Percentiles rank a stretch among this genome's conserved stretches.
Conservation (phyloP, 2,888 invertebrate species). For the Branchinecta sandiegonensis region DNA sequence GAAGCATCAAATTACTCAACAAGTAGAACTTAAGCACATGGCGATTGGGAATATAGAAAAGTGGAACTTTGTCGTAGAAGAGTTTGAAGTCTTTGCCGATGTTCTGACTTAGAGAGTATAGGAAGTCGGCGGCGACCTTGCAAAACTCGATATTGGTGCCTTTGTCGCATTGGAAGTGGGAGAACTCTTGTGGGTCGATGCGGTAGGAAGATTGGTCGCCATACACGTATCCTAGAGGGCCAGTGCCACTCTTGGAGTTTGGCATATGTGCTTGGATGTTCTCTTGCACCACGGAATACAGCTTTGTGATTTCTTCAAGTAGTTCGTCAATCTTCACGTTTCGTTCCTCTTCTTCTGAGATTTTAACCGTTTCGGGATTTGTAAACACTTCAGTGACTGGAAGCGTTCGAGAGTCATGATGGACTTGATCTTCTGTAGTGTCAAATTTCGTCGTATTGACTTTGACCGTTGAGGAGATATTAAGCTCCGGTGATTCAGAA, state of each 20-base stretch:
- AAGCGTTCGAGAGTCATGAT: no score
- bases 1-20: constrained; percentile 30
- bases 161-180: constrained; percentile 30
- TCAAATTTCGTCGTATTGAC: constrained; percentile 19
- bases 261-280: constrained; percentile 20
- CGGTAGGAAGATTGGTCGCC: constrained; percentile 29
- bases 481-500: constrained; percentile 19
- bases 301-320: constrained; percentile 19
- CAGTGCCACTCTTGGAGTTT: neutral
- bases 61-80: constrained; percentile 29
- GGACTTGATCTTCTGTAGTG: constrained; percentile 13
- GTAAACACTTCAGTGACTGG: no score
- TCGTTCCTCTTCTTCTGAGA: constrained; percentile 23
- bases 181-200: constrained; percentile 29
- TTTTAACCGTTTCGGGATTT: neutral
- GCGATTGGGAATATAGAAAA: constrained; percentile 30
- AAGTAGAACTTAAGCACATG: constrained; percentile 29
- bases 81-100: constrained; percentile 28
- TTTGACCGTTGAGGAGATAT: constrained; percentile 24
- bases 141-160: constrained; percentile 30
- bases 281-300: constrained; percentile 21
- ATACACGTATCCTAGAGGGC: constrained; percentile 11
- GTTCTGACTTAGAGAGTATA: constrained; percentile 28
- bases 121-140: constrained; percentile 28
- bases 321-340: constrained; percentile 18